Evolutionary conservation across 1,140 invertebrate species (phyloP), one percentile per base, ranked within the genome.

Genomic region (Scaptodrosophila lebanonensis): DNA sequence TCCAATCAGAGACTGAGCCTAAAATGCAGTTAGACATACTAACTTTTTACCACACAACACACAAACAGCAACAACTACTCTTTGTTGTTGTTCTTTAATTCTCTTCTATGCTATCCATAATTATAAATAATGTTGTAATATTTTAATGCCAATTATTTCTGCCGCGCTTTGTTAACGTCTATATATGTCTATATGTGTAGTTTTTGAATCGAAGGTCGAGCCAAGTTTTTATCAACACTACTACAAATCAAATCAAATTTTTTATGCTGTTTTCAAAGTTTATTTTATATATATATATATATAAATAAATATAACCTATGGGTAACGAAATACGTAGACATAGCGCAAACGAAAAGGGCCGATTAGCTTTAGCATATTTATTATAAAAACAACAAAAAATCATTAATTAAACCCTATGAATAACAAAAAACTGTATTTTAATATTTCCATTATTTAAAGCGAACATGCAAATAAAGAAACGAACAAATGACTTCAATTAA

Each of bases 341-440:
- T 39, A 51, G 13, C 42, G 40, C 32, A 29, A 50, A 29, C 47
- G 27, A 30, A 13, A 59, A 25, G 30, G 48, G 48, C 54, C 60
- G 54, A 66, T 59, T 76, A 75, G 71, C 71, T 75, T 69, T 75
- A 75, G 61, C 56, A 49, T 75, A 75, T 67, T 63, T 62, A 61
- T 62, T 66, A 62, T 47, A 53, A n/a, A n/a, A n/a, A n/a, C 8
- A 25, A 25, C 22, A 25, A 25, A 25, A 8, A n/a, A n/a, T n/a
- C n/a, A 25, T 25, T 25, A 8, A 25, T 25, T 8, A 25, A 8
- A 25, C 22, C 8, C 8, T 3, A 3, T 25, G 8, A 40, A 58
- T 38, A 54, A 25, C 51, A 58, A 54, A 30, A 69, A 71, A 61
- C 47, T 71, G 63, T 66, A 67, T 72, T 72, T 72, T 49, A n/a